Evolutionary conservation across 2,888 invertebrate species (phyloP).

Genomic region (Magallana nippona): DNA sequence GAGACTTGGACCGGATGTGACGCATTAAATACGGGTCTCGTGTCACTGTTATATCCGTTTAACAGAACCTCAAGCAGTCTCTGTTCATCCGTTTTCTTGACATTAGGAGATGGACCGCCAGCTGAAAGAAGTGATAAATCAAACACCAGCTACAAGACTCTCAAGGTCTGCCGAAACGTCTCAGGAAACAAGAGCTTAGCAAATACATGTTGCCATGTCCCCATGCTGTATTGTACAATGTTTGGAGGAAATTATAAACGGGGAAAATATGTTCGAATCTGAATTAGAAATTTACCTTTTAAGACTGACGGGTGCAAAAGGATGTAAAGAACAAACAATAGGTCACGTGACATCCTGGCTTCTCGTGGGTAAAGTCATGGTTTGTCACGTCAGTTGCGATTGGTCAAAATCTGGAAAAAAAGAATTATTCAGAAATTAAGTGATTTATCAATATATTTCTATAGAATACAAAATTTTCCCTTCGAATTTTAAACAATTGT

Average conservation of each 20-base stretch:
- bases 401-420: neutral
- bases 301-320: neutral
- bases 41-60: conserved; percentile 66
- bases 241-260: neutral
- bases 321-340: neutral
- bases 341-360: conserved; percentile 31
- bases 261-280: neutral
- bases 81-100: conserved; percentile 68
- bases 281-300: neutral
- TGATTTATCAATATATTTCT: too few relatives aligned
- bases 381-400: neutral
- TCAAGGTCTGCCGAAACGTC: too few relatives aligned
- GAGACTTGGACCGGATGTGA: conserved; percentile 68
- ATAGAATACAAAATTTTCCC: too few relatives aligned
- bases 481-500: too few relatives aligned
- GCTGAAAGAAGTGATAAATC: neutral
- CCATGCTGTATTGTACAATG: neutral
- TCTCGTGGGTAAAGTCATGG: conserved; percentile 23
- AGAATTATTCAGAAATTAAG: neutral
- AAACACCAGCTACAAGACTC: neutral
- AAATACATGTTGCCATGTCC: neutral
- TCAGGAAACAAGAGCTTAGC: neutral
- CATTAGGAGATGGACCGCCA: neutral
- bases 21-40: conserved; percentile 71
- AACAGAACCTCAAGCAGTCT: conserved; percentile 63